Base-by-base conservation (phyloP, 2,113 vertebrate species). In the Ancistrus triradiatus region DNA sequence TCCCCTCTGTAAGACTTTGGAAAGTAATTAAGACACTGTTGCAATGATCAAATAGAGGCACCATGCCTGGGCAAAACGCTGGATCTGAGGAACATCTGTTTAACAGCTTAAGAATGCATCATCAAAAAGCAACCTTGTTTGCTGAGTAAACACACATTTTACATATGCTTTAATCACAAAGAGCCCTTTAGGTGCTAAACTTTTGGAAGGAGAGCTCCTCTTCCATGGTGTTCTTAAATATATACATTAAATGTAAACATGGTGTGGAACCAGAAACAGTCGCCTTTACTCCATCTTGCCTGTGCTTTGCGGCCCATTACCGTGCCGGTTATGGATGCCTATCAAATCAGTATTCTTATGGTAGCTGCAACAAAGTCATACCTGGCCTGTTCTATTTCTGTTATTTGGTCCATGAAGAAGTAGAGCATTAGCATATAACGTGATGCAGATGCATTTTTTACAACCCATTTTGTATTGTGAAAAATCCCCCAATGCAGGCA, bases 21-120 rank as follows among this genome's bases (percentile, higher is more conserved):
- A 83, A 85, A 86, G 82, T 78, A 85, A 86, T 86, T 86, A 85
- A 85, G 78, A 72, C 64, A 62, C 80, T 50, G 74, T 78, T 70
- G 75, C 78, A 77, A 81, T 83, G 85, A 86, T 86, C 85, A 86
- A 86, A 87, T 75, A 81, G 73, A 81, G 74, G 53, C 48, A 27
- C 56, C 18, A 47, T 52, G 49, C 24, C 31, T 25, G 22, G 28
- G 49, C 28, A 61, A 66, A 66, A 44, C 14, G 3, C 25, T 51
- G 22, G 7, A 25, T 49, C 57, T 40, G 33, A 38, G 15, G 27
- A 44, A 72, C 42, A 56, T 14, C n/a, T 25, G 14, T 50, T 66
- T 67, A 55, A 48, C 19, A 49, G 49, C 57, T 61, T 49, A 27
- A 61, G 35, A 55, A 44, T 50, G 38, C 47, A 46, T 47, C 52